Evolutionary conservation across 2,113 vertebrate genomes (phyloP).

Genomic region (Hippocampus mohnikei): DNA sequence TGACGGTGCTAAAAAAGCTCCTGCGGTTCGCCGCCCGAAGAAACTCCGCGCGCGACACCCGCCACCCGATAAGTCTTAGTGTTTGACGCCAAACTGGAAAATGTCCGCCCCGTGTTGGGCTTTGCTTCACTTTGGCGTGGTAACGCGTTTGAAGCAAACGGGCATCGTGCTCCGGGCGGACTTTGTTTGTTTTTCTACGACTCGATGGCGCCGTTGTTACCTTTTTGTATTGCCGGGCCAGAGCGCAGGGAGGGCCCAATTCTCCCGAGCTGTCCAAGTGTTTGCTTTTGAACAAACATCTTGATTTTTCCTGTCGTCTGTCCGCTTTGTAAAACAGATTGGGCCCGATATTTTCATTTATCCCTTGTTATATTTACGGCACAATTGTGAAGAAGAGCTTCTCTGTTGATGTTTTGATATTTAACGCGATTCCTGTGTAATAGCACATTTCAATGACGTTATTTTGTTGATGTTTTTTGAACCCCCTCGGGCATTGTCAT

Average conservation of each 20-base stretch:
- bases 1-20: conserved; percentile 54
- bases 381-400: conserved; percentile 67
- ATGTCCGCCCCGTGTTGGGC: neutral
- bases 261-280: conserved; percentile 56
- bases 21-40: conserved; percentile 17
- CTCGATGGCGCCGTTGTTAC: conserved; percentile 28
- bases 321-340: conserved; percentile 62
- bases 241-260: conserved; percentile 21
- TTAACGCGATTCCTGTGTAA: conserved; percentile 73
- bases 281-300: conserved; percentile 62
- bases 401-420: conserved; percentile 70
- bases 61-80: conserved; percentile 1
- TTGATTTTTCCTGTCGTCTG: conserved; percentile 45
- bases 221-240: conserved; percentile 39
- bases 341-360: conserved; percentile 46
- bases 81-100: conserved; percentile 24
- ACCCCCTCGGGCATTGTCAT: conserved; percentile 56
- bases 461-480: conserved; percentile 26
- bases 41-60: conserved; percentile 14
- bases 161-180: neutral
- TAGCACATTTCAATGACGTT: conserved; percentile 57
- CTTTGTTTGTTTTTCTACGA: conserved; percentile 11
- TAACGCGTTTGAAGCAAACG: neutral
- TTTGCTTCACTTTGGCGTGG: neutral
- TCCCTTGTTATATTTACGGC: conserved; percentile 57